Evolutionary conservation across 2,888 invertebrate species (phyloP).

Genomic region (Xestia rhomboidea): DNA sequence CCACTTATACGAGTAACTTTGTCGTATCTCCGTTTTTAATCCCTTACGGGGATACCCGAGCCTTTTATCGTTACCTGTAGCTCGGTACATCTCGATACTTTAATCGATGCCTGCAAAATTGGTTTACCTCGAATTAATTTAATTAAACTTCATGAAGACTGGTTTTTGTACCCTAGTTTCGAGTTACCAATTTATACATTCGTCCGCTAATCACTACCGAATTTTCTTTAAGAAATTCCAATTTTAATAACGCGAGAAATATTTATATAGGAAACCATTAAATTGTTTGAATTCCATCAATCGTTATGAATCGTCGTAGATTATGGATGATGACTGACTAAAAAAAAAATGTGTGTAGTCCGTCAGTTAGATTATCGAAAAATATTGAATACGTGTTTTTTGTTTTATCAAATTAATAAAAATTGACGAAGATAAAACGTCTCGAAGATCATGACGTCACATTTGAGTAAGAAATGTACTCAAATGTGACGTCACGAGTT

Average conservation of each 20-base stretch:
- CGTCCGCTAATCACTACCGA: not conserved
- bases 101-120: conserved; percentile 13
- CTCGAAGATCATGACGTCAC: too few species aligned
- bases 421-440: too few species aligned
- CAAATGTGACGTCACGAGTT: too few species aligned
- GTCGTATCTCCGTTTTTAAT: conserved; percentile 29
- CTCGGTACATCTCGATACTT: conserved; percentile 8
- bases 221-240: not conserved
- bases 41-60: not conserved
- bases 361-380: too few species aligned
- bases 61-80: conserved; percentile 4
- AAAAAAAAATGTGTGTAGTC: too few species aligned
- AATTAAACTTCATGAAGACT: conserved; percentile 25
- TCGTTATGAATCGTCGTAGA: too few species aligned
- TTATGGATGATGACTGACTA: too few species aligned
- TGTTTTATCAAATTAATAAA: too few species aligned
- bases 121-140: conserved; percentile 14
- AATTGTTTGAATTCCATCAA: not conserved
- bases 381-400: too few species aligned
- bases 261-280: not conserved
- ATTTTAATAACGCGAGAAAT: not conserved
- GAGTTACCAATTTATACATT: conserved; percentile 19
- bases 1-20: conserved; percentile 42
- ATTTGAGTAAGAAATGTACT: too few species aligned
- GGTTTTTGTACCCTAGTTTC: conserved; percentile 30